Conservation (phyloP, 2,888 invertebrate species). For the Tachystola acroxantha region DNA sequence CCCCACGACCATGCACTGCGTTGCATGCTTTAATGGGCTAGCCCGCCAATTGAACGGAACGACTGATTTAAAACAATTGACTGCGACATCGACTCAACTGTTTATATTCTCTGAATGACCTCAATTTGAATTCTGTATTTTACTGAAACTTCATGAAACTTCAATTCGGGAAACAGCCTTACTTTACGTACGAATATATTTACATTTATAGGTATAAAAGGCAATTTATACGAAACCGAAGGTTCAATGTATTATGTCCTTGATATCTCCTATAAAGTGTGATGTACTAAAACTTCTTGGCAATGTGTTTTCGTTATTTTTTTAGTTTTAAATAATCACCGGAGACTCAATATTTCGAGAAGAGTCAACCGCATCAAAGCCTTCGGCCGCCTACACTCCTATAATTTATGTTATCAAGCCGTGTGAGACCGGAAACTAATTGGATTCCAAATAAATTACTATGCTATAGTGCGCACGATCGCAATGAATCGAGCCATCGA, state of each 20-base stretch:
- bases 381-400: conserved; percentile 34
- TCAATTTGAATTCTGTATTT: too few species aligned
- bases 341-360: conserved; percentile 17
- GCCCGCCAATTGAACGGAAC: too few species aligned
- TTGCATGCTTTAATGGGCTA: too few species aligned
- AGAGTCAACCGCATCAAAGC: conserved; percentile 45
- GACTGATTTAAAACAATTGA: too few species aligned
- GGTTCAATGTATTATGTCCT: conserved; percentile 13
- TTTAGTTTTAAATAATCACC: conserved; percentile 10
- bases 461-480: not conserved
- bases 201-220: not conserved
- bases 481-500: conserved; percentile 6
- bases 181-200: too few species aligned
- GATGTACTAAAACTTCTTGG: conserved; percentile 3
- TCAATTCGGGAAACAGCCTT: too few species aligned
- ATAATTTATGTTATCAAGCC: conserved; percentile 49
- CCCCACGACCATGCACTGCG: too few species aligned
- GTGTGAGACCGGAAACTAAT: conserved; percentile 60
- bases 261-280: conserved; percentile 8
- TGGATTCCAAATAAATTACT: conserved; percentile 53
- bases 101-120: too few species aligned
- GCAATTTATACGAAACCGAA: not conserved
- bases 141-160: too few species aligned
- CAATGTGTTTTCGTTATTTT: conserved; percentile 5
- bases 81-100: too few species aligned